phyloP scores from a whole-genome alignment of 2,888 invertebrate genomes.

The Kuschelorhynchus macadamiae region DNA sequence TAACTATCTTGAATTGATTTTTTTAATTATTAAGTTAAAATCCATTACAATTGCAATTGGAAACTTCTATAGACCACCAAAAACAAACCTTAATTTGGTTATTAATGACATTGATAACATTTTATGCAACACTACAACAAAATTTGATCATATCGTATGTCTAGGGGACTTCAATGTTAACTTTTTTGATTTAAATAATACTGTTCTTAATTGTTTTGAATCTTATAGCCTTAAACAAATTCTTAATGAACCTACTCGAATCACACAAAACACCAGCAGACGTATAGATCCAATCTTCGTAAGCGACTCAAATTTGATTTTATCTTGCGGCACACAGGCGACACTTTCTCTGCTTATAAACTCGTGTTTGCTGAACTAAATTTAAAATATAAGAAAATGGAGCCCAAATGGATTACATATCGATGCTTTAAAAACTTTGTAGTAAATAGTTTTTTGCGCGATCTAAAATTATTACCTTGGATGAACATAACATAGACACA shows the following conservation, averaged over 20 bases:
- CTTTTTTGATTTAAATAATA: conserved; percentile 18
- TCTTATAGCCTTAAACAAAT: conserved; percentile 7
- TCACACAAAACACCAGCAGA: conserved; percentile 4
- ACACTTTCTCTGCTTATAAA: conserved; percentile 4
- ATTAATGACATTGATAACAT: conserved; percentile 13
- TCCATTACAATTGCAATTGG: conserved; percentile 7
- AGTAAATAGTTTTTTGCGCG: too few relatives aligned
- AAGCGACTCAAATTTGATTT: not conserved
- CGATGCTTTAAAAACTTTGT: too few relatives aligned
- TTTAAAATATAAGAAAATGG: too few relatives aligned
- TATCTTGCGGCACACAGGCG: conserved; percentile 7
- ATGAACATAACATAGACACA: too few relatives aligned
- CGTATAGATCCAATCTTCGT: conserved; percentile 8
- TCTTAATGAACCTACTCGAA: conserved; percentile 4
- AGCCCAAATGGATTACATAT: too few relatives aligned
- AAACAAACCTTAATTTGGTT: conserved; percentile 5
- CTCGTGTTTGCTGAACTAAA: too few relatives aligned
- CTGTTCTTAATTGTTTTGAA: conserved; percentile 12
- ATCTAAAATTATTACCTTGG: too few relatives aligned
- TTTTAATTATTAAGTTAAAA: not conserved
- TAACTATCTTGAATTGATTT: not conserved
- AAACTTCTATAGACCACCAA: conserved; percentile 14
- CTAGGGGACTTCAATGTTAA: conserved; percentile 4
- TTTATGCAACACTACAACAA: conserved; percentile 1
- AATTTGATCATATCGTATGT: conserved; percentile 8